Evolutionary conservation across 2,797 vertebrate species (phyloP), one percentile per base, ranked within the genome.

Genomic region (Bufotes viridis): DNA sequence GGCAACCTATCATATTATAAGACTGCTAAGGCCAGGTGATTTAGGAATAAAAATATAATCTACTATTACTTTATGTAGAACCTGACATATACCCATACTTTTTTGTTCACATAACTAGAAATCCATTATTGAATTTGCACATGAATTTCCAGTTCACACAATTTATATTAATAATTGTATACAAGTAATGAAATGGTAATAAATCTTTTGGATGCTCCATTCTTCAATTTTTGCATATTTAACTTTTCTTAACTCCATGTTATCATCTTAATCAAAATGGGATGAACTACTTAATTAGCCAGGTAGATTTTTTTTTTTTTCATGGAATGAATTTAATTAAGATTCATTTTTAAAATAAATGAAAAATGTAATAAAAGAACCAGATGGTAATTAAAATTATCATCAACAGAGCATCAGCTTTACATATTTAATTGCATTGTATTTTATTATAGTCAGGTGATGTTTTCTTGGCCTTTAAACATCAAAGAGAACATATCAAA

Each of bases 231-330:
- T 60, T 60, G 7, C 15, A 72, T 60, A 75, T 81, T 49, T 22
- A 26, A 15, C 22, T 22, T 61, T 61, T 74, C 17, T n/a, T 61
- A 85, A 80, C 49, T 34, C 65, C 65, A 42, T 34, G 1, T 80
- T 58, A 29, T 74, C 65, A 80, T 22, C n/a, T 74, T 69, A 88
- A 88, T 88, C 76, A 85, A 34, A 61, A 60, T 61, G 9, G 74
- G 69, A 88, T 88, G 84, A 72, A 84, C 82, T 84, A 24, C 29
- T 80, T 88, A 80, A 84, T 88, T 88, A 88, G 20, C 75, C 29
- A 79, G 70, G 57, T 80, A 78, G 70, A 53, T 24, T 24, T 57
- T 70, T 3, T 6, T 42, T 55, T 53, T 65, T 72, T 55, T 34
- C 29, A 34, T 34, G 61, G 22, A 58, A 70, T 67, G 18, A 58